Evolutionary conservation across 2,113 vertebrate genomes (phyloP).

Genomic region (Hiodon alosoides): DNA sequence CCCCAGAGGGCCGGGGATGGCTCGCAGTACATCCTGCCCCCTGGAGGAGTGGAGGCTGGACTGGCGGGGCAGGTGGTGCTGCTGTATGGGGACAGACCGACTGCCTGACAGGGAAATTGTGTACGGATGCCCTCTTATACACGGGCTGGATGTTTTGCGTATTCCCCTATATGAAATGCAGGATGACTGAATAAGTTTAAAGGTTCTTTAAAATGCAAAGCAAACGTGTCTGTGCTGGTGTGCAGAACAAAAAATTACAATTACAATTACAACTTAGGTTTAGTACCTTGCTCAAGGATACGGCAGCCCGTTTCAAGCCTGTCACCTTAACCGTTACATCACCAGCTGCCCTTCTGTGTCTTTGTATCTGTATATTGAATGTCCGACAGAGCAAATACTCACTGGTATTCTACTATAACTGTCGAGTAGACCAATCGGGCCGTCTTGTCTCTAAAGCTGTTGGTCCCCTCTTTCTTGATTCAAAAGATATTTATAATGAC

Average conservation of each 20-base stretch:
- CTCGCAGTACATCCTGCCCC: conserved; percentile 67
- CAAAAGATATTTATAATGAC: too few species aligned
- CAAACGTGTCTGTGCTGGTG: background rate
- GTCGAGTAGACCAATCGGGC: too few species aligned
- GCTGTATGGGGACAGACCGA: conserved; percentile 49
- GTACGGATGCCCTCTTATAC: background rate
- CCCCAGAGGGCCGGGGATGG: conserved; percentile 65
- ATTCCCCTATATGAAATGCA: background rate
- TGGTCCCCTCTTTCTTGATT: too few species aligned
- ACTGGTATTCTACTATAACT: too few species aligned
- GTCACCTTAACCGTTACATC: too few species aligned
- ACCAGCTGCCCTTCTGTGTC: too few species aligned
- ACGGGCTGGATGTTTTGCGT: background rate
- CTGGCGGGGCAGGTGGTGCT: conserved; percentile 73
- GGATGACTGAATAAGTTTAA: background rate
- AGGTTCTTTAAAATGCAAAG: background rate
- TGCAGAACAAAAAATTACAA: too few species aligned
- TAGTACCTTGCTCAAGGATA: too few species aligned
- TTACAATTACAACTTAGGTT: background rate
- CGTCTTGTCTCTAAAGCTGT: too few species aligned
- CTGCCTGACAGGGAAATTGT: conserved; percentile 1
- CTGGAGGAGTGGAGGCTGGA: conserved; percentile 67
- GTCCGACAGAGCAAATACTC: too few species aligned
- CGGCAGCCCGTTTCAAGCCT: too few species aligned
- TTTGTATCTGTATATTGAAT: too few species aligned